Evolutionary conservation across 2,888 invertebrate genomes (phyloP), one percentile per base, ranked within the genome.

Genomic region (Dasypolia templi): DNA sequence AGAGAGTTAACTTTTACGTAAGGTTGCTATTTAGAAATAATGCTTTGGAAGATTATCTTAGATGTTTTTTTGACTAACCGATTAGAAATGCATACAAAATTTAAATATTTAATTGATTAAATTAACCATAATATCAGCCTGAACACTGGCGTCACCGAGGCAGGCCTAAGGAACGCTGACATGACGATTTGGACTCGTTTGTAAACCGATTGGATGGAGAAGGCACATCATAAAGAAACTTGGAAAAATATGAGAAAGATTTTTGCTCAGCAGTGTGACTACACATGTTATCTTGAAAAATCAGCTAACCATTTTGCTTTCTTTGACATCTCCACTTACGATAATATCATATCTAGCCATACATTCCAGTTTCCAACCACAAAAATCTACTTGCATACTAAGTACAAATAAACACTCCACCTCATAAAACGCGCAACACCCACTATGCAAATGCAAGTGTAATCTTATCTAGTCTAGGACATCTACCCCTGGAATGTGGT

Each of bases 401-500:
- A 79, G 32, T 49, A 35, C 29, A 56, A 35, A 62, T 78, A 53
- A 49, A 19, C 3, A 5, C 19, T 7, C 44, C 22, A 66, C 22
- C 39, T 67, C 75, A 65, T 72, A 78, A 62, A 82, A 55, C 42
- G 56, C 17, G n/a, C 58, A 53, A 63, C 56, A 62, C 44, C 39
- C 44, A 51, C 35, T 68, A 78, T 78, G 79, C 44, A 42, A 82
- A 77, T 77, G 58, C 12, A 46, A 39, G n/a, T 29, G 19, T 64
- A 61, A 82, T 77, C 63, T 77, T 55, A 80, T 72, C 78, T 72
- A 59, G 56, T n/a, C 5, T 39, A 63, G 71, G 62, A 35, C 62
- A 63, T 77, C 56, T 49, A 82, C 77, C 77, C 56, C 26, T 56
- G 58, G 66, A 77, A 79, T 81, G 82, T 70, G n/a, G 46, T 42